A percentile compares a stretch with the other conserved stretches of the same genome.
Evolutionary conservation across 2,888 invertebrate genomes (phyloP).

Genomic region (Drosophila koepferae): DNA sequence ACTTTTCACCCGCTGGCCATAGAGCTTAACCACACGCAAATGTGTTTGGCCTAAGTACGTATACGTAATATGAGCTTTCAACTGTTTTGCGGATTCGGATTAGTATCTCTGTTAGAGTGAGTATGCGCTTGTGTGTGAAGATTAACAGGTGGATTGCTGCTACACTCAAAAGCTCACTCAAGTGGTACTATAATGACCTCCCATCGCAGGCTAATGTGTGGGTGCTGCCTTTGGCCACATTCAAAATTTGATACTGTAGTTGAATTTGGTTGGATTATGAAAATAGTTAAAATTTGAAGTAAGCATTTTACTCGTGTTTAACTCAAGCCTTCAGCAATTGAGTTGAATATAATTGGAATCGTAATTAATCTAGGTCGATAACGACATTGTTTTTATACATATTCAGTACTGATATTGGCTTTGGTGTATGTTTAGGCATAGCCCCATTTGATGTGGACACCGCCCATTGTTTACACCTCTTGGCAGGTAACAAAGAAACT

Average conservation of each 20-base stretch:
- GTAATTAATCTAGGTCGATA: not conserved
- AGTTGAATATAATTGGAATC: not conserved
- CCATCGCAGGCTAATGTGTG: conserved; percentile 11
- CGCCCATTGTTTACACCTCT: conserved; percentile 37
- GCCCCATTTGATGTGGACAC: conserved; percentile 6
- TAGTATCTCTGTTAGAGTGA: conserved; percentile 28
- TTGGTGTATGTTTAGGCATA: not conserved
- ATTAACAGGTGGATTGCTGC: conserved; percentile 49
- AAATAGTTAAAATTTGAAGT: not conserved
- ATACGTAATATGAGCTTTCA: conserved; percentile 62
- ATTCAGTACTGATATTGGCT: conserved; percentile 16
- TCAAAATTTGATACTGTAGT: conserved; percentile 13
- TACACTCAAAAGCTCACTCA: conserved; percentile 33
- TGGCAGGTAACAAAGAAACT: conserved; percentile 20
- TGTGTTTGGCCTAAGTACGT: conserved; percentile 51
- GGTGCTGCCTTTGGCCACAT: not conserved
- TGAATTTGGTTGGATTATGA: not conserved
- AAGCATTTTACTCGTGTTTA: not conserved
- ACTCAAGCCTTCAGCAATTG: not conserved
- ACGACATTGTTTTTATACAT: not conserved
- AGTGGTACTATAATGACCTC: conserved; percentile 52
- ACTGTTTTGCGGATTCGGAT: conserved; percentile 35
- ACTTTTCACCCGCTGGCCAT: not conserved
- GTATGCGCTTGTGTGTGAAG: conserved; percentile 13
- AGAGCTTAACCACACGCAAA: conserved; percentile 25